Evolutionary conservation across 2,888 invertebrate species (phyloP).

Genomic region (Ormia ochracea): DNA sequence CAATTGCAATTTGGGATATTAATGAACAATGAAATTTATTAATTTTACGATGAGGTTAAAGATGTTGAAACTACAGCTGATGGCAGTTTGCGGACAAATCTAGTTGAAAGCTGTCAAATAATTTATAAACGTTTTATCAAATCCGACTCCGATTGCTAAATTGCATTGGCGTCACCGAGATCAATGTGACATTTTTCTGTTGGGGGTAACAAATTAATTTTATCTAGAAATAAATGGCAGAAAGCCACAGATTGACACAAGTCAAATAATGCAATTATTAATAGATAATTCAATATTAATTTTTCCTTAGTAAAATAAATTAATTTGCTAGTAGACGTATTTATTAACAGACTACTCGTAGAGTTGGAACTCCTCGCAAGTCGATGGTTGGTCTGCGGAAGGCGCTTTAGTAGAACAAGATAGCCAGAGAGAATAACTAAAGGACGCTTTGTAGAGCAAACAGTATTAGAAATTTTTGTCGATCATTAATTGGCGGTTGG

Average conservation of each 20-base stretch:
- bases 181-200: conserved; percentile 3
- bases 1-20: conserved; percentile 19
- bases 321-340: no score
- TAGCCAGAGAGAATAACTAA: no score
- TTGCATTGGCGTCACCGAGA: conserved; percentile 41
- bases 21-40: conserved; percentile 47
- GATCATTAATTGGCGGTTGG: no score
- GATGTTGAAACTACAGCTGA: conserved; percentile 26
- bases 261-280: not conserved
- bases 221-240: conserved; percentile 4
- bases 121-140: conserved; percentile 36
- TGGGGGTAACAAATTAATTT: conserved; percentile 15
- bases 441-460: no score
- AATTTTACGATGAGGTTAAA: conserved; percentile 47
- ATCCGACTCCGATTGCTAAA: conserved; percentile 19
- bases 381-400: no score
- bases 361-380: no score
- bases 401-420: no score
- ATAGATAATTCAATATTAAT: not conserved
- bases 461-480: no score
- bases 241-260: not conserved
- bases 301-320: no score
- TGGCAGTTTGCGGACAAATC: conserved; percentile 46
- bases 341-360: no score
- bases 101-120: conserved; percentile 24